Percentiles rank a stretch among this genome's conserved stretches.
Evolutionary conservation across 2,113 vertebrate genomes (phyloP).

Genomic region (Canis aureus): DNA sequence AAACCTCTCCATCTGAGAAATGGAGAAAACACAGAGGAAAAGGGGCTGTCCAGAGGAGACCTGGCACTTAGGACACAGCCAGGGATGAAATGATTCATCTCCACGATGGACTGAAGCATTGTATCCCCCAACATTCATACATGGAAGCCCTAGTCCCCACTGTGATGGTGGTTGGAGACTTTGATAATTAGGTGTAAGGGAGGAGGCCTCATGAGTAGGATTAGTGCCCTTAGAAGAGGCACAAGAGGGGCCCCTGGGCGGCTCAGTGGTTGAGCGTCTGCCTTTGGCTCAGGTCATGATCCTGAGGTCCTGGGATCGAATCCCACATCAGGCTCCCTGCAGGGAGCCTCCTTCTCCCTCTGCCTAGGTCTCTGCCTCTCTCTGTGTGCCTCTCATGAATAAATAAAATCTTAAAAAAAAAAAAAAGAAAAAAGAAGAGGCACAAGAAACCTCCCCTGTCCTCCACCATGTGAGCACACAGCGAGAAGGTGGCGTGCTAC

Average conservation of each 20-base stretch:
- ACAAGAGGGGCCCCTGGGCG: background rate
- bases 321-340: too few relatives aligned
- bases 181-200: background rate
- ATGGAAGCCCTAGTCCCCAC: background rate
- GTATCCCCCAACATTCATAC: background rate
- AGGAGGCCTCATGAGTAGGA: background rate
- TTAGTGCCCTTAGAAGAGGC: background rate
- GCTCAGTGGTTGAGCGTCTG: too few relatives aligned
- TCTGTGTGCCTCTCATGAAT: too few relatives aligned
- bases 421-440: background rate
- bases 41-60: fast-evolving
- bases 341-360: too few relatives aligned
- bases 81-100: background rate
- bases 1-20: background rate
- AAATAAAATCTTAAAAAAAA: too few relatives aligned
- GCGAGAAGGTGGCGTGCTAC: background rate
- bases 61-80: background rate
- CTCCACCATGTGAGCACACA: background rate
- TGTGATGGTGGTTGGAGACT: background rate
- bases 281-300: too few relatives aligned
- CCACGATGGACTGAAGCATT: background rate
- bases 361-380: too few relatives aligned
- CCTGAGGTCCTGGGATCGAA: too few relatives aligned
- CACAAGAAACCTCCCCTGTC: background rate
- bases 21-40: too few relatives aligned